Percentiles rank a stretch among this genome's conserved stretches.
These are phyloP conservation scores for Bungarus multicinctus DNA, from an alignment of 2,113 vertebrate genomes.

Conservation along the genomic window DNA sequence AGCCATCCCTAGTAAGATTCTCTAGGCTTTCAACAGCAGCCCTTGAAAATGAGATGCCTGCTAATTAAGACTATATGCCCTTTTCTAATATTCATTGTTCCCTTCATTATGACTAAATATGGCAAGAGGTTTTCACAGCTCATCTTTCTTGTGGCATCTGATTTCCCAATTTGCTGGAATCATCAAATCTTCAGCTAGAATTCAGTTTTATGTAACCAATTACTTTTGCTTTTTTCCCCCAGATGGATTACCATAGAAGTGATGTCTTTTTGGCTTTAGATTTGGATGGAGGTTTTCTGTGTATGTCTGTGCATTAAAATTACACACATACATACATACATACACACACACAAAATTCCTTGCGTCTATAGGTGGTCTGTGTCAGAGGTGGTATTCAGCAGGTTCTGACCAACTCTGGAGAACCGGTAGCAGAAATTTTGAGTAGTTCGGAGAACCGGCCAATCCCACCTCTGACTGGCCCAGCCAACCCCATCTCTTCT, in stretches of 20 bases:
- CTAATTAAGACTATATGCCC: constrained; percentile 34
- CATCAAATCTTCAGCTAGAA: constrained; percentile 4
- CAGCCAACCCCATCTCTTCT: too few species aligned
- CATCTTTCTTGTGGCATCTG: constrained; percentile 5
- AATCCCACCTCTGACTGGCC: too few species aligned
- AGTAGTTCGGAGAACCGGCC: too few species aligned
- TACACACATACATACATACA: too few species aligned
- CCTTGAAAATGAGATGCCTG: constrained; percentile 9
- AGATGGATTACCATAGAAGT: accelerated
- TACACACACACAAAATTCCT: neutral
- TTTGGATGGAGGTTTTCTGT: neutral
- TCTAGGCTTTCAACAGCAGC: neutral
- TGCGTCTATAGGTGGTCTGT: too few species aligned
- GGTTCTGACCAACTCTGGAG: too few species aligned
- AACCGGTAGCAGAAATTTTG: too few species aligned
- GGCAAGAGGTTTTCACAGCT: neutral
- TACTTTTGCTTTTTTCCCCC: constrained; percentile 34
- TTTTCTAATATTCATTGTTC: constrained; percentile 34
- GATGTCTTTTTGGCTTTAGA: constrained; percentile 16
- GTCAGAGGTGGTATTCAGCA: too few species aligned
- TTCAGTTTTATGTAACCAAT: constrained; percentile 39
- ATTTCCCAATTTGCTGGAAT: neutral
- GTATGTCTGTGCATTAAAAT: neutral
- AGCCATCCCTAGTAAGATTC: neutral
- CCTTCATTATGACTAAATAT: neutral